Evolutionary conservation across 2,113 vertebrate species (phyloP), one percentile per base, ranked within the genome.

Genomic region (Pachypanchax playfairii): DNA sequence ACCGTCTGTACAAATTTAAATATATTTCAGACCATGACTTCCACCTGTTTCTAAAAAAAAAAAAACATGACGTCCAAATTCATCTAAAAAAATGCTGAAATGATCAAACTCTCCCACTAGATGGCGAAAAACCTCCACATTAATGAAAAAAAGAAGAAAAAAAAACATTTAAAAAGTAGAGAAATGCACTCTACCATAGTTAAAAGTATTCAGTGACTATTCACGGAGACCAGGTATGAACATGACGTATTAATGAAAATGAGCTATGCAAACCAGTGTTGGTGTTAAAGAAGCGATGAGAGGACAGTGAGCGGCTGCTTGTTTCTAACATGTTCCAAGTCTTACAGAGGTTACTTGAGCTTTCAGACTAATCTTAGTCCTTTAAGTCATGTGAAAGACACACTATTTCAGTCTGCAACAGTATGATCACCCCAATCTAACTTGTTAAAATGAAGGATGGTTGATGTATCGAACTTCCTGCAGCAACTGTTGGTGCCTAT

Each of bases 351-450:
- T 77, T 82, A 81, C 68, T 76, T 85, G 67, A 88, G 80, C 78
- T 80, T 83, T 82, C 59, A 41, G 48, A 60, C 85, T 90, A 88
- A 91, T 89, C 83, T 85, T 80, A 74, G 75, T 75, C 55, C 66
- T 69, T 66, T 55, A 72, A 69, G 78, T 80, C 71, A 88, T 84
- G 81, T 66, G 82, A 85, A 76, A 69, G 85, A 68, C 43, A 58
- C 70, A 61, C 60, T 55, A 59, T 62, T 74, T 63, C 72, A 65
- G 64, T 49, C 56, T 41, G 68, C 57, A 57, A 65, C 47, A 85
- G 85, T 82, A 69, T 65, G 84, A 89, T 80, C 70, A 49, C 65
- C n/a, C 52, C 26, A 79, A 77, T 73, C 69, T 83, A 81, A 82
- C 77, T 74, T 28, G 26, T 33, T 51, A 82, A 84, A 86, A 77